Base-by-base conservation (phyloP, 1,140 invertebrate genomes). In the Drosophila varians region DNA sequence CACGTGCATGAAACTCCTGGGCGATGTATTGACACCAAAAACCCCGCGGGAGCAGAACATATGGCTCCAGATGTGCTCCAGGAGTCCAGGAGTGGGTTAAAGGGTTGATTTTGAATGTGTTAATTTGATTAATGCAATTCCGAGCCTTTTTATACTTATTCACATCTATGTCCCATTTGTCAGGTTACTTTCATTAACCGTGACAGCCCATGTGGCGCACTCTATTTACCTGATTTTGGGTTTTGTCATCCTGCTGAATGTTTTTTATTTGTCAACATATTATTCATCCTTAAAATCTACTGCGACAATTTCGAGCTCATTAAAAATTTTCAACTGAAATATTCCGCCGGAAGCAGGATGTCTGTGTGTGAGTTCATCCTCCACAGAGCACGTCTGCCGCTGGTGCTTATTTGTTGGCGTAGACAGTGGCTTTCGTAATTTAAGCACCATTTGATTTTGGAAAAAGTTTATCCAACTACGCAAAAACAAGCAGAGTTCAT, bases 241-340 rank as follows among this genome's bases (percentile, higher is more conserved):
- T 52, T 42, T 46, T 47, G 23, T 31, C 8, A 16, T 46, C 28
- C 42, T n/a, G 5, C 25, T 56, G 8, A n/a, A 25, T 28, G 9
- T 36, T 16, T 57, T 47, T 48, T 18, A 61, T 38, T 60, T 38
- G 5, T 2, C 36, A 4, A 12, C 36, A 7, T 38, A 14, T 38
- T 16, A 38, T 38, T 38, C 55, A 47, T 36, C 19, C 53, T 54
- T 40, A 26, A 43, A 25, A 48, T 38, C 46, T 69, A 46, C 54
- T 72, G 53, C 28, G 51, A 69, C 62, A 70, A 80, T 70, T 86
- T 77, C 40, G 70, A 82, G 82, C 82, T 86, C 82, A 86, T 86
- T 86, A 86, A 86, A 86, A 86, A 77, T 86, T 74, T 87, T 87
- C 82, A 86, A 87, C 82, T 86, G 82, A 86, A 86, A 86, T 86